Evolutionary conservation across 2,888 invertebrate genomes (phyloP).

Genomic region (Chrysodeixis includens): DNA sequence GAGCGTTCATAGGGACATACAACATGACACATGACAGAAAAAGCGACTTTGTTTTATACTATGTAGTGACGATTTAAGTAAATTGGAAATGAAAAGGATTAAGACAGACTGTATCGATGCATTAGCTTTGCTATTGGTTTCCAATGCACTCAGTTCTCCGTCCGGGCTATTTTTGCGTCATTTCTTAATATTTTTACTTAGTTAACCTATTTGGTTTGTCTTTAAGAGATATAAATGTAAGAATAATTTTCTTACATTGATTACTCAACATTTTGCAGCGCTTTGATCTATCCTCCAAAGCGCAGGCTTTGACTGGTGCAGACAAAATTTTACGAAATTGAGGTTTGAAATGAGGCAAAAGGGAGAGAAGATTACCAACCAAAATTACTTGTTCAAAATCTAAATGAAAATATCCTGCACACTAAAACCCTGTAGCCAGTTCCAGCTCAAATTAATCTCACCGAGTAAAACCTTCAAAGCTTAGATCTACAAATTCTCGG

Average conservation of each 20-base stretch:
- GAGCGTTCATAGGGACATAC: background rate
- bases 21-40: no score
- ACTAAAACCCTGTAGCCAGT: background rate
- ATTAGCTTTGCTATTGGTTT: background rate
- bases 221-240: background rate
- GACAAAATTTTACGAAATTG: no score
- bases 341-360: no score
- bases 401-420: background rate
- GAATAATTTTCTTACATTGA: no score
- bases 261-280: no score
- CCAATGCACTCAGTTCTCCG: background rate
- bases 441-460: slow-evolving; percentile 24
- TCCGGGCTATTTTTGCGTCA: background rate
- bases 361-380: no score
- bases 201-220: background rate
- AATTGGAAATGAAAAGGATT: background rate
- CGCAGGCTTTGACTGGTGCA: no score
- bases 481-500: slow-evolving; percentile 20
- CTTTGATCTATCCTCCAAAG: no score
- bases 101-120: background rate
- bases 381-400: background rate
- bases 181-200: background rate
- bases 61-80: no score
- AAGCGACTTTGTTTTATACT: no score
- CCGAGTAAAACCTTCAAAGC: slow-evolving; percentile 15